Percentiles rank a stretch among this genome's conserved stretches.
Conservation (phyloP, 2,113 vertebrate genomes). For the Girardinichthys multiradiatus region DNA sequence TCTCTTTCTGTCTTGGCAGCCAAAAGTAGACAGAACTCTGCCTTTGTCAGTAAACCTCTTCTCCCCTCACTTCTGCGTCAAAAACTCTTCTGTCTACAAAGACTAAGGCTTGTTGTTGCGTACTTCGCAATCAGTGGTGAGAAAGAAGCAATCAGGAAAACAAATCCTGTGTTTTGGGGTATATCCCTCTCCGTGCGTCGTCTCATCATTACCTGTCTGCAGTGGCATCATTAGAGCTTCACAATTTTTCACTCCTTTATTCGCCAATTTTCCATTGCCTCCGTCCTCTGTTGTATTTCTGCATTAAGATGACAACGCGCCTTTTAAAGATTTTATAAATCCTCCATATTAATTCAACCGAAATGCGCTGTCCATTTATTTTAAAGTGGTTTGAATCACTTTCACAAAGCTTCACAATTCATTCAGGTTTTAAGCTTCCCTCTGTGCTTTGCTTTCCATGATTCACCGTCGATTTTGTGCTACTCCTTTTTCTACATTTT, state of each 20-base stretch:
- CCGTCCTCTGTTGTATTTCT: conserved; percentile 19
- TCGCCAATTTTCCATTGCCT: conserved; percentile 38
- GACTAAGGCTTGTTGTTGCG: conserved; percentile 20
- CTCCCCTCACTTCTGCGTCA: conserved; percentile 30
- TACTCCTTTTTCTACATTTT: neutral
- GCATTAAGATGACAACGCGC: conserved; percentile 2
- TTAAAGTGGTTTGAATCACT: conserved; percentile 2
- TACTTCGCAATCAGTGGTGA: conserved; percentile 36
- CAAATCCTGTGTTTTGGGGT: conserved; percentile 6
- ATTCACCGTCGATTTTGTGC: conserved; percentile 6
- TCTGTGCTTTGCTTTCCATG: neutral
- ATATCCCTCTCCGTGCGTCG: conserved; percentile 24
- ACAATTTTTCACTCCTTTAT: conserved; percentile 35
- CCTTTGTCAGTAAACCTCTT: conserved; percentile 60
- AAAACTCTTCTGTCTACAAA: conserved; percentile 10
- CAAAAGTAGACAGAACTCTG: conserved; percentile 67
- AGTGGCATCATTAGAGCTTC: conserved; percentile 33
- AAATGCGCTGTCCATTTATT: conserved; percentile 1
- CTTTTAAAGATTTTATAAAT: conserved; percentile 8
- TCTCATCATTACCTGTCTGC: conserved; percentile 58
- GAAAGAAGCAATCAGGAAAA: conserved; percentile 43
- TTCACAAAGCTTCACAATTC: conserved; percentile 9
- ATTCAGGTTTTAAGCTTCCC: neutral
- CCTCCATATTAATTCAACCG: conserved; percentile 12
- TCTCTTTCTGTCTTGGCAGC: conserved; percentile 46